A percentile compares a stretch with the other conserved stretches of the same genome.
phyloP scores from a whole-genome alignment of 2,888 invertebrate genomes.

The Drosophila putrida region DNA sequence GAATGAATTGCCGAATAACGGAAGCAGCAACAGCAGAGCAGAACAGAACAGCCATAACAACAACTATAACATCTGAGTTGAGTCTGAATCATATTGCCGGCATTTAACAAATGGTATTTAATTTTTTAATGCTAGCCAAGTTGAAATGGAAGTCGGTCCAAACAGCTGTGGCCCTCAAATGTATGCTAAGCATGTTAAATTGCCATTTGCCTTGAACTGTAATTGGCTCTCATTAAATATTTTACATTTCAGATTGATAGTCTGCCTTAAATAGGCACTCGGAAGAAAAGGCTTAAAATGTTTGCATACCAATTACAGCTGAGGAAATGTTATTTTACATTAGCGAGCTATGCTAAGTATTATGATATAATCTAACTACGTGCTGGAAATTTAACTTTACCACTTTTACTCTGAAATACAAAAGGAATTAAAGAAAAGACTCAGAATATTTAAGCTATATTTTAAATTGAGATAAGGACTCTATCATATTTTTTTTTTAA shows the following conservation, averaged over 20 bases:
- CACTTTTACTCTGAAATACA: too few relatives aligned
- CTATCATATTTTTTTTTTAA: too few relatives aligned
- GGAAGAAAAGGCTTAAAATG: neutral
- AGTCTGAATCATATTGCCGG: slow-evolving; percentile 25
- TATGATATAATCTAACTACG: too few relatives aligned
- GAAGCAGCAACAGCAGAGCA: slow-evolving; percentile 1
- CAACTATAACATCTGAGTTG: slow-evolving; percentile 1
- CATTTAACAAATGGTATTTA: slow-evolving; percentile 45
- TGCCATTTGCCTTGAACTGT: slow-evolving; percentile 20
- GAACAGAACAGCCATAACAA: neutral
- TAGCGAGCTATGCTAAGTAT: neutral
- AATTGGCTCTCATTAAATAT: slow-evolving; percentile 28
- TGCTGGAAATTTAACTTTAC: too few relatives aligned
- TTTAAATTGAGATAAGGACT: too few relatives aligned
- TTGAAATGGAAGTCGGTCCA: slow-evolving; percentile 8
- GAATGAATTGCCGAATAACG: slow-evolving; percentile 10
- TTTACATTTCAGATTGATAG: neutral
- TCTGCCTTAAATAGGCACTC: neutral
- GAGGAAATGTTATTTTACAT: slow-evolving; percentile 1
- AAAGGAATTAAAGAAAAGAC: too few relatives aligned
- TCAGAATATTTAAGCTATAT: too few relatives aligned
- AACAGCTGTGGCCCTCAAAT: slow-evolving; percentile 21
- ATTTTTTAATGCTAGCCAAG: slow-evolving; percentile 34
- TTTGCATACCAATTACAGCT: neutral
- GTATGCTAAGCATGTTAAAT: slow-evolving; percentile 20